Percentiles rank a stretch among this genome's conserved stretches.
Evolutionary conservation across 2,888 invertebrate species (phyloP).

Genomic region (Thumatha senex): DNA sequence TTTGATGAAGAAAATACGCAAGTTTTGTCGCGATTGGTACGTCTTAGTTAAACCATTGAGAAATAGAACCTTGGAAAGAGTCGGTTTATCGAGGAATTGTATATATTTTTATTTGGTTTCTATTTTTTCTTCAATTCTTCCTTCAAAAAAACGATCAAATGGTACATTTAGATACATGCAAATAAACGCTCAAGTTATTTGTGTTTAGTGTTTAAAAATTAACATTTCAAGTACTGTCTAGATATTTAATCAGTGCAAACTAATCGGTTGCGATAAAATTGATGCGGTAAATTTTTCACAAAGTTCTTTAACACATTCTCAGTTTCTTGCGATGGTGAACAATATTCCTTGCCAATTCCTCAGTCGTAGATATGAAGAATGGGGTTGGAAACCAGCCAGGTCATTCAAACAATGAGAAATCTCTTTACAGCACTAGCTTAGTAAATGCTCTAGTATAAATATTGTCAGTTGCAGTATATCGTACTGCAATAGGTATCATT

Average conservation of each 20-base stretch:
- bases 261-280: neutral
- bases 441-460: constrained; percentile 41
- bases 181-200: too few relatives aligned
- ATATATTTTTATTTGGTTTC: too few relatives aligned
- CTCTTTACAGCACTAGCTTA: constrained; percentile 37
- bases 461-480: constrained; percentile 25
- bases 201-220: too few relatives aligned
- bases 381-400: constrained; percentile 58
- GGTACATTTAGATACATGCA: too few relatives aligned
- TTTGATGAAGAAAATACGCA: neutral
- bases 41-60: neutral
- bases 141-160: too few relatives aligned
- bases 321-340: constrained; percentile 28
- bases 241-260: too few relatives aligned
- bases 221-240: too few relatives aligned
- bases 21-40: constrained; percentile 3
- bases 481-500: constrained; percentile 18
- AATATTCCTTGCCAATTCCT: constrained; percentile 44
- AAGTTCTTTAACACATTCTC: constrained; percentile 43
- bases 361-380: constrained; percentile 46
- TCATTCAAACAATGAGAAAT: constrained; percentile 56
- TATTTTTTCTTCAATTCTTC: too few relatives aligned
- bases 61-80: too few relatives aligned
- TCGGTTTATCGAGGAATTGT: too few relatives aligned
- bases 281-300: constrained; percentile 14